These are phyloP conservation scores for Semnornis frantzii DNA, from an alignment of 2,113 vertebrate genomes.

Conservation along the genomic window DNA sequence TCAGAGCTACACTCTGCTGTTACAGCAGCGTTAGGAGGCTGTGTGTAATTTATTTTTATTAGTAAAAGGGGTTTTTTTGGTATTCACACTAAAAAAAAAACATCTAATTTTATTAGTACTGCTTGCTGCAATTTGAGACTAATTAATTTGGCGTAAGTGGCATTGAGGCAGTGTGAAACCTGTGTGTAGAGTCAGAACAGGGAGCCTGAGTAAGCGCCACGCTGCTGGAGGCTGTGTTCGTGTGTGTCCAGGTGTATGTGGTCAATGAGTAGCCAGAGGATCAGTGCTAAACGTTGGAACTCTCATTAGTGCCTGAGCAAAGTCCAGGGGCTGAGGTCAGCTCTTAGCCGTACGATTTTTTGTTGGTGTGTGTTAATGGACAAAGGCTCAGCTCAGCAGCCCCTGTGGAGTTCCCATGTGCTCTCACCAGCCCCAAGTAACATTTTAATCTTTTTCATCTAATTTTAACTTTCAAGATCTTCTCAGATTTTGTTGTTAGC, in stretches of 20 bases:
- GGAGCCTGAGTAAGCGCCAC: neutral
- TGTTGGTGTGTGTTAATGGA: neutral
- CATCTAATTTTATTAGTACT: neutral
- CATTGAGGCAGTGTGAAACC: neutral
- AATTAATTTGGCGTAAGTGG: neutral
- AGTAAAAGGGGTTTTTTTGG: neutral
- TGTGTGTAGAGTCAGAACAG: neutral
- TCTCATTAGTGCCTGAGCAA: slow-evolving; percentile 23
- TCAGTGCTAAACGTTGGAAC: neutral
- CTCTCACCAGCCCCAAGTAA: slow-evolving; percentile 38
- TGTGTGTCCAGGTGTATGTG: neutral
- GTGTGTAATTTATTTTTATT: neutral
- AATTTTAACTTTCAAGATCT: slow-evolving; percentile 27
- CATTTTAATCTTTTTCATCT: slow-evolving; percentile 23
- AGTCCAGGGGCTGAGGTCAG: slow-evolving; percentile 46
- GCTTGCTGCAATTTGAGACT: neutral
- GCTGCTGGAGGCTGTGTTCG: neutral
- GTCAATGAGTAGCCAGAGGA: slow-evolving; percentile 68
- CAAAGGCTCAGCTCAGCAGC: slow-evolving; percentile 1
- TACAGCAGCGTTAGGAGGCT: neutral
- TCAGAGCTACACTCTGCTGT: neutral
- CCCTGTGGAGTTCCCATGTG: neutral
- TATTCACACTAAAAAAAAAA: neutral
- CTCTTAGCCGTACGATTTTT: neutral
- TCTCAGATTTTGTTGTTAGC: slow-evolving; percentile 38